Percentiles rank a stretch among this genome's conserved stretches.
phyloP scores from a whole-genome alignment of 2,113 vertebrate species.

The Suncus etruscus region DNA sequence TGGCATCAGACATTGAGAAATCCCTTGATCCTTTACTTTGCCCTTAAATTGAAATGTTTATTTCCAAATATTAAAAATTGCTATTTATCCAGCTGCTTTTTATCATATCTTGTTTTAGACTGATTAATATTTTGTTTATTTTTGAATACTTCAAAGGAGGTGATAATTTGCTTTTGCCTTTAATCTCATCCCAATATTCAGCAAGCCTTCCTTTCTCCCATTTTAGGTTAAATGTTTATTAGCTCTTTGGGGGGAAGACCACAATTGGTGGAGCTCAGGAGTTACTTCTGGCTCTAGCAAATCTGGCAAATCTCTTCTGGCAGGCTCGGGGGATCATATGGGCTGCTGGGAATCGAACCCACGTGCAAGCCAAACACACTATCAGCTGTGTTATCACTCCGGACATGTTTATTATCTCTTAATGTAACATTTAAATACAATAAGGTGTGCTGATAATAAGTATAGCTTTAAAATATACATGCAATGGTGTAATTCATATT shows the following conservation, averaged over 20 bases:
- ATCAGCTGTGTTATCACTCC: too few relatives aligned
- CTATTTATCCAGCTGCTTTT: slow-evolving; percentile 36
- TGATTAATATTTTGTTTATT: slow-evolving; percentile 12
- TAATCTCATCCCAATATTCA: slow-evolving; percentile 33
- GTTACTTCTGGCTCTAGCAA: too few relatives aligned
- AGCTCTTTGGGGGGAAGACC: too few relatives aligned
- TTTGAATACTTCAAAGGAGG: slow-evolving; percentile 52
- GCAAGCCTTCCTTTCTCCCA: background rate
- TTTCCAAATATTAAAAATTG: slow-evolving; percentile 41
- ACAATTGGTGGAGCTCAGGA: too few relatives aligned
- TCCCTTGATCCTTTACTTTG: slow-evolving; percentile 60
- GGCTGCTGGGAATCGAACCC: too few relatives aligned
- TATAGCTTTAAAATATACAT: background rate
- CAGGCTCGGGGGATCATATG: too few relatives aligned
- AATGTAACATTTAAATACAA: background rate
- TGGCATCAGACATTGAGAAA: slow-evolving; percentile 45
- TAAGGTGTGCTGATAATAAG: background rate
- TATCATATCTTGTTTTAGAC: slow-evolving; percentile 12
- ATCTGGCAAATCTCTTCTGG: too few relatives aligned
- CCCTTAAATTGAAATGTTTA: slow-evolving; percentile 62
- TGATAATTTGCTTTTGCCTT: slow-evolving; percentile 38
- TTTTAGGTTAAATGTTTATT: slow-evolving; percentile 47
- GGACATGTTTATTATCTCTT: background rate
- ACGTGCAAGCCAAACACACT: too few relatives aligned
- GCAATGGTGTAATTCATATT: slow-evolving; percentile 21